Evolutionary conservation across 2,113 vertebrate species (phyloP).

Genomic region (Carassius auratus): DNA sequence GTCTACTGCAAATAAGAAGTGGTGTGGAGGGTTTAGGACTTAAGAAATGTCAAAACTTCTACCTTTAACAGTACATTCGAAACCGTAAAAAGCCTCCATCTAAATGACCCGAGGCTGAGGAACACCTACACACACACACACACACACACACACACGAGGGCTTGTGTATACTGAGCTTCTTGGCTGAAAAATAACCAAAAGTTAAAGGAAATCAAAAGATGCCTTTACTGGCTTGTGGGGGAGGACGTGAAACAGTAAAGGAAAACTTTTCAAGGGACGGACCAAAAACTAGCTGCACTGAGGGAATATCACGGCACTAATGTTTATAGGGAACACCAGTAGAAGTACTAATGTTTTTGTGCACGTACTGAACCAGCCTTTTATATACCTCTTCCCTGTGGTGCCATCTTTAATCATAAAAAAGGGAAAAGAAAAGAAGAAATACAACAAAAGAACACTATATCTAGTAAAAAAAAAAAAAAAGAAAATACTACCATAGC

Average conservation of each 20-base stretch:
- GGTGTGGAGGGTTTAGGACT: not conserved
- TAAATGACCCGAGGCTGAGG: conserved; percentile 23
- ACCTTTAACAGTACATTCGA: not conserved
- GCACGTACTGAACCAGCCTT: not conserved
- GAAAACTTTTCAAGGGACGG: conserved; percentile 14
- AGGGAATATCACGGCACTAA: conserved; percentile 21
- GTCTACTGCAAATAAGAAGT: not conserved
- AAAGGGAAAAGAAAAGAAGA: not conserved
- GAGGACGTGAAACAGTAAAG: conserved; percentile 2
- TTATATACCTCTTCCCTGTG: not conserved
- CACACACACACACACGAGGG: not conserved
- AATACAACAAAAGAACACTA: not conserved
- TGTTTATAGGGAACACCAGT: conserved; percentile 4
- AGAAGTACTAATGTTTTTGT: conserved; percentile 8
- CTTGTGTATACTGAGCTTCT: conserved; percentile 34
- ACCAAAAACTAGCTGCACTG: not conserved
- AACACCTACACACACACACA: conserved; percentile 10
- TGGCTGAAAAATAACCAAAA: conserved; percentile 9
- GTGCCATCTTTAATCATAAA: not conserved
- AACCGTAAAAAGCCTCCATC: conserved; percentile 8
- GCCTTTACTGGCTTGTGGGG: conserved; percentile 17
- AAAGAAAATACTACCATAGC: not conserved
- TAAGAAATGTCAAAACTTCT: conserved; percentile 9
- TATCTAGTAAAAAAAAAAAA: too few species aligned
- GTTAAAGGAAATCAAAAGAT: conserved; percentile 26